Base-by-base conservation (phyloP, 2,888 invertebrate species). In the Spatulosminthurus flaviceps region DNA sequence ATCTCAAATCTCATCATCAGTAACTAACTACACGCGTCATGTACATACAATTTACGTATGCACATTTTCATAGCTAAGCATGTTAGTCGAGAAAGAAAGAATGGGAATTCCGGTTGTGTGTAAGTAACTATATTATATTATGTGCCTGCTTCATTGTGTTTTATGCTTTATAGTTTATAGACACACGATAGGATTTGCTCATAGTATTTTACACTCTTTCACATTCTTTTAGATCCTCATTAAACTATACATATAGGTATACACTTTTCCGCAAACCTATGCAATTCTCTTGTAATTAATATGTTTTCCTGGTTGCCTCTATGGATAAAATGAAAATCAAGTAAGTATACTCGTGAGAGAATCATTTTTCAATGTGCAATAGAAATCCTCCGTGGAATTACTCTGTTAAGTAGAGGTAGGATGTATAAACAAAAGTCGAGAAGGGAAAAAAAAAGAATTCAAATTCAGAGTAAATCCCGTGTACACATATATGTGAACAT, bases 331-430 rank as follows among this genome's bases (percentile, higher is more conserved):
- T 51, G 51, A 13, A 51, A 51, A 51, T n/a, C n/a, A 51, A 51
- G 51, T 51, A 51, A 51, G 5, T 51, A 51, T 51, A 51, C 51
- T 51, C 51, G 51, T 51, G 51, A 51, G 51, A 51, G 51, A 51
- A 51, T 51, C 51, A 5, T 51, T n/a, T 19, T 51, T 11, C 51
- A 51, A 51, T 51, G 51, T 9, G 16, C 1, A 51, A n/a, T 19
- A 51, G 51, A 51, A 19, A 51, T 51, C 51, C 51, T 51, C 51
- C 51, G 2, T 9, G 16, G 51, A 2, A 51, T 51, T 51, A 13
- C 16, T 51, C n/a, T n/a, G n/a, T n/a, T n/a, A n/a, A n/a, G n/a
- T n/a, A n/a, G n/a, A n/a, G n/a, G 51, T 51, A 11, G n/a, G 51
- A 5, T 51, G 51, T 16, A 51, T 51, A 51, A 51, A 51, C 51